Percentiles rank a stretch among this genome's conserved stretches.
phyloP scores from a whole-genome alignment of 2,888 invertebrate genomes.

The Limnephilus marmoratus region DNA sequence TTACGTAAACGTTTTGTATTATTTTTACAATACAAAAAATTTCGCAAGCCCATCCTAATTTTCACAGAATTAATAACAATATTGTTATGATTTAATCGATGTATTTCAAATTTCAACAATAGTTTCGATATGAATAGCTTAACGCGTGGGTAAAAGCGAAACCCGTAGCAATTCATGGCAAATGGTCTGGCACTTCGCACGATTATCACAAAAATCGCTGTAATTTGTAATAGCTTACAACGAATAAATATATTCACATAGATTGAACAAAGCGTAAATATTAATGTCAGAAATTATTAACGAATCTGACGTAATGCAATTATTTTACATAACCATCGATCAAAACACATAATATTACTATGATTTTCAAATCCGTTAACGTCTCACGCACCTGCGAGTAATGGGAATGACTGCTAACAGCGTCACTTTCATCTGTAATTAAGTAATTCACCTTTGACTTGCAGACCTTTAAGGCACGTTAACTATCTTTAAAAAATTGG shows the following conservation, averaged over 20 bases:
- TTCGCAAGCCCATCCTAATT: background rate
- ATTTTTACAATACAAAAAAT: background rate
- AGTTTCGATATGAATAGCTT: background rate
- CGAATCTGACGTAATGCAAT: background rate
- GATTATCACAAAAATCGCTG: background rate
- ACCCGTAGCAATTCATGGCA: background rate
- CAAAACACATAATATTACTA: background rate
- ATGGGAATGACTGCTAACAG: background rate
- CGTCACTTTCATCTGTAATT: background rate
- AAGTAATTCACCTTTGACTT: background rate
- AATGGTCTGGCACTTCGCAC: background rate
- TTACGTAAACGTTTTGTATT: conserved; percentile 2
- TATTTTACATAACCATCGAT: background rate
- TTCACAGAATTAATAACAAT: background rate
- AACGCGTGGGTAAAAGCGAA: background rate
- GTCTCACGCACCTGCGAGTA: background rate
- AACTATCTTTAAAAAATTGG: background rate
- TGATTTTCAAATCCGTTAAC: background rate
- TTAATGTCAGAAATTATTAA: background rate
- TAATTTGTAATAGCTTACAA: background rate
- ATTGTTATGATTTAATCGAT: background rate
- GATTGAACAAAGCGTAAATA: background rate
- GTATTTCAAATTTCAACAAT: background rate
- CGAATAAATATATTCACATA: background rate
- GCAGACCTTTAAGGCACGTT: background rate